phyloP scores from a whole-genome alignment of 2,888 invertebrate species.

The Cosmia pyralina region DNA sequence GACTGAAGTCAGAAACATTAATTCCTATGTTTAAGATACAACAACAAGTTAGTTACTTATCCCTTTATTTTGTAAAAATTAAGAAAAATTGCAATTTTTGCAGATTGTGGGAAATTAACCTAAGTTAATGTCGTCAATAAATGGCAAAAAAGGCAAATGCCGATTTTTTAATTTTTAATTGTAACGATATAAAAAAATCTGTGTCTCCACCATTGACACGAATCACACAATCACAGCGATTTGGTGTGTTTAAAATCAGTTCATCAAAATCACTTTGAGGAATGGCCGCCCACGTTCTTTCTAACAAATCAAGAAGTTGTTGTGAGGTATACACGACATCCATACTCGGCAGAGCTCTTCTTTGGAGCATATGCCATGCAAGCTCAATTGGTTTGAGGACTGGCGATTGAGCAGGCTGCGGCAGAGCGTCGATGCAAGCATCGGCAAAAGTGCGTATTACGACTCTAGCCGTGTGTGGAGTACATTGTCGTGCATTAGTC shows the following conservation, averaged over 20 bases:
- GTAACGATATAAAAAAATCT: not conserved
- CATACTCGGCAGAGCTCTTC: not conserved
- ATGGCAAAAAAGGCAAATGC: not conserved
- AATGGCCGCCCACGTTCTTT: not conserved
- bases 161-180: not conserved
- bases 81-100: too few species aligned
- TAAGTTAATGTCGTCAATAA: not conserved
- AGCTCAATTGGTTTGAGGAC: not conserved
- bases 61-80: not conserved
- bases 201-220: not conserved
- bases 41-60: not conserved
- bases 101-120: too few species aligned
- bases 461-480: not conserved
- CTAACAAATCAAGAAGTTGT: not conserved
- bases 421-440: too few species aligned
- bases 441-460: too few species aligned
- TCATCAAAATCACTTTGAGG: not conserved
- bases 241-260: not conserved
- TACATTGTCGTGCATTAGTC: too few species aligned
- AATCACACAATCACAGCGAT: not conserved
- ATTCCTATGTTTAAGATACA: too few species aligned
- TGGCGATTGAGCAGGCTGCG: not conserved
- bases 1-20: not conserved
- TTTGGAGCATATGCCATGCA: too few species aligned
- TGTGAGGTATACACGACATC: not conserved